Evolutionary conservation across 2,113 vertebrate genomes (phyloP).

Genomic region (Larimichthys polyactis): DNA sequence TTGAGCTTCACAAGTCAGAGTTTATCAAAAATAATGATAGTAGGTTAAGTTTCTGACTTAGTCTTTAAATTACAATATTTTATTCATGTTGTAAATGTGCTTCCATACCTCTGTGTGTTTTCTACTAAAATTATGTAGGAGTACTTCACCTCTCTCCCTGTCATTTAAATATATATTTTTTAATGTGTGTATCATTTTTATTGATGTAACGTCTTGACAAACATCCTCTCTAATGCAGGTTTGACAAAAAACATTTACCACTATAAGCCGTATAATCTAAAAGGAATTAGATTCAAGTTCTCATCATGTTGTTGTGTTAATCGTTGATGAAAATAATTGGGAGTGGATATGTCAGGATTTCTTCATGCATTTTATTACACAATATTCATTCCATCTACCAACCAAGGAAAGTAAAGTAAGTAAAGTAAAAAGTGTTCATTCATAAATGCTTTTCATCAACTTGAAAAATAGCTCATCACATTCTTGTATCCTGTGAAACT

Average conservation of each 20-base stretch:
- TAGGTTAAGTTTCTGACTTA: too few species aligned
- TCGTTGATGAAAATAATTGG: constrained; percentile 23
- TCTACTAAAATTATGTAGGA: too few species aligned
- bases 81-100: too few species aligned
- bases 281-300: constrained; percentile 11
- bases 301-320: constrained; percentile 1
- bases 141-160: too few species aligned
- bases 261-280: constrained; percentile 43
- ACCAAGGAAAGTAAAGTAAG: constrained; percentile 27
- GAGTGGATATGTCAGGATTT: constrained; percentile 33
- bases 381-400: constrained; percentile 38
- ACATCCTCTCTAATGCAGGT: constrained; percentile 59
- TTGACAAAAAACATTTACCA: constrained; percentile 69
- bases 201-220: constrained; percentile 65
- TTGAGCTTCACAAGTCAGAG: too few species aligned
- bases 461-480: neutral
- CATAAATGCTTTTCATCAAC: constrained; percentile 26
- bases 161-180: neutral
- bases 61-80: too few species aligned
- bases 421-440: constrained; percentile 36
- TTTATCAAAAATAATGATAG: too few species aligned
- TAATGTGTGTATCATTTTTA: constrained; percentile 59
- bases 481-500: neutral
- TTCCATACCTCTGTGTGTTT: too few species aligned
- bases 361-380: constrained; percentile 50